Evolutionary conservation across 2,888 invertebrate species (phyloP).

Genomic region (Catocala fraxini): DNA sequence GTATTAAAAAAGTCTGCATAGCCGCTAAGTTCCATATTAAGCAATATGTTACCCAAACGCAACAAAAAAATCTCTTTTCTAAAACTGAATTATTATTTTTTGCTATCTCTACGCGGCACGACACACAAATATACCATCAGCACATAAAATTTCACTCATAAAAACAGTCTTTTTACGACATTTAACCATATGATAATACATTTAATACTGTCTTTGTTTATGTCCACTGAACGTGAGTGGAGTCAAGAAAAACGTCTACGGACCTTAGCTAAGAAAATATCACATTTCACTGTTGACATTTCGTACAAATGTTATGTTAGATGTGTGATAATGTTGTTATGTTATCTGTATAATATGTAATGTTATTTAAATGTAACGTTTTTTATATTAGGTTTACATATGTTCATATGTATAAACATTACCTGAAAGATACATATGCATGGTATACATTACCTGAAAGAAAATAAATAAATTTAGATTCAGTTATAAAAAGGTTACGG

Average conservation of each 20-base stretch:
- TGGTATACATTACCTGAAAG: too few relatives aligned
- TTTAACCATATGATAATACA: constrained; percentile 42
- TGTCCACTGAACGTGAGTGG: constrained; percentile 27
- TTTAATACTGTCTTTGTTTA: constrained; percentile 42
- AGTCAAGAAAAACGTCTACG: constrained; percentile 9
- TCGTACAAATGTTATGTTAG: not conserved
- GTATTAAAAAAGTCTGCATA: too few relatives aligned
- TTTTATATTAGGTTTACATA: too few relatives aligned
- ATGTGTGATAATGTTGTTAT: too few relatives aligned
- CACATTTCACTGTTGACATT: not conserved
- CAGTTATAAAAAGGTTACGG: too few relatives aligned
- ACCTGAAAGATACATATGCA: too few relatives aligned
- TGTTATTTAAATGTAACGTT: too few relatives aligned
- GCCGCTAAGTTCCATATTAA: too few relatives aligned
- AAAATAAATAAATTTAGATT: too few relatives aligned
- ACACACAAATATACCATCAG: constrained; percentile 40
- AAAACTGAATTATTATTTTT: not conserved
- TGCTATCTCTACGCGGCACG: constrained; percentile 38
- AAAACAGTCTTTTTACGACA: constrained; percentile 51
- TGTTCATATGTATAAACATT: too few relatives aligned
- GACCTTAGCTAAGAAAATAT: not conserved
- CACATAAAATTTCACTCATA: constrained; percentile 54
- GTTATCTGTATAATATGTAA: too few relatives aligned
- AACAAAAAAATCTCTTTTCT: not conserved
- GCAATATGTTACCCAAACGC: too few relatives aligned